Base-by-base conservation (phyloP, 1,140 invertebrate species). In the Diplogasteroides magnus region DNA sequence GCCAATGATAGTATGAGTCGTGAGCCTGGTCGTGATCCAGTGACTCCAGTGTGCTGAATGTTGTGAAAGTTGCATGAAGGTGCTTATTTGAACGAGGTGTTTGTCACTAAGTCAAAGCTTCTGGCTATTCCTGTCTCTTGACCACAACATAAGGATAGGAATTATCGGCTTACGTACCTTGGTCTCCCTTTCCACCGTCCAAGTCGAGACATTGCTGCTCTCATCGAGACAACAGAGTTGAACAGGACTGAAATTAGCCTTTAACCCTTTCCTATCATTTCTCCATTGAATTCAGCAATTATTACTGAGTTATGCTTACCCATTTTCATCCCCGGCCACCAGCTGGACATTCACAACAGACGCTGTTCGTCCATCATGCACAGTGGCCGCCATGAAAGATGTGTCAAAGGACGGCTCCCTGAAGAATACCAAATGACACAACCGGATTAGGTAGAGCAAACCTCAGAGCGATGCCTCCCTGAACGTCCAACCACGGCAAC, bases 351-450 rank as follows among this genome's bases (percentile, higher is more conserved):
- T 19, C 6, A 65, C 37, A 3, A 65, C 25, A 2, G 31, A 23
- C 23, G 25, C 31, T 19, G 64, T 28, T 2, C n/a, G 19, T 23
- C 25, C 64, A 31, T 31, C 29, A 14, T 14, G n/a, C 19, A 65
- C 14, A 3, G 26, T 37, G 2, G 64, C 31, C 3, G 29, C 31
- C n/a, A 65, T n/a, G 37, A 65, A 65, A 2, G 64, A 65, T 25
- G 64, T 65, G 64, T 65, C 64, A 25, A 65, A 65, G 64, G 64
- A 48, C 13, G 64, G 64, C 37, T 48, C 37, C 19, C 37, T 48
- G 37, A 48, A 48, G 19, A 19, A 11, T 48, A 48, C 37, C 37
- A 48, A 48, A 48, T 48, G 19, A 48, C 37, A 48, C 6, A 48
- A 6, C 37, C 6, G 37, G 6, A 48, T 6, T 11, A 6, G 6